Conservation (phyloP, 2,888 invertebrate species). For the Heliconius sara region DNA sequence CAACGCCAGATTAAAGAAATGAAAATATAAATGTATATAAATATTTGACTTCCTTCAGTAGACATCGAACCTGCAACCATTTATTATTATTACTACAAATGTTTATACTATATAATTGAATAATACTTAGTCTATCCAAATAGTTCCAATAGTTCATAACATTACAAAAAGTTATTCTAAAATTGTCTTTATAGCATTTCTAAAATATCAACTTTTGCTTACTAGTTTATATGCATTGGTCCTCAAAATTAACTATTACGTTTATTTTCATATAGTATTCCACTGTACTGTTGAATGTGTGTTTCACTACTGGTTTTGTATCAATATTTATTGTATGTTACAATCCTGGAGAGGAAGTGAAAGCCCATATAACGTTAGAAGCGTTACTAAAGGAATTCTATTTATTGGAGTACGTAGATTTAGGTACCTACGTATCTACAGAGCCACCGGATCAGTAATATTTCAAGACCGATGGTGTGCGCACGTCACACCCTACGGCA, state of each 20-base stretch:
- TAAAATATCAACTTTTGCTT: too few species aligned
- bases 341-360: conserved; percentile 55
- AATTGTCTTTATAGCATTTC: too few species aligned
- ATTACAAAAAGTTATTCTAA: neutral
- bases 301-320: conserved; percentile 36
- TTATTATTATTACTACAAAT: too few species aligned
- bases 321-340: conserved; percentile 12
- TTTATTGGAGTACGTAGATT: conserved; percentile 46
- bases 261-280: neutral
- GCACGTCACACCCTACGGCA: conserved; percentile 56
- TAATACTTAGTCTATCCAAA: neutral
- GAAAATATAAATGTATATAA: too few species aligned
- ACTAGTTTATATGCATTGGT: too few species aligned
- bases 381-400: conserved; percentile 44
- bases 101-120: too few species aligned
- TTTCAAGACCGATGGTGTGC: conserved; percentile 60
- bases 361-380: conserved; percentile 43
- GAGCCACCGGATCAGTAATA: conserved; percentile 63
- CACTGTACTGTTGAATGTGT: conserved; percentile 33
- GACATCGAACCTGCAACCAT: too few species aligned
- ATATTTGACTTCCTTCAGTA: too few species aligned
- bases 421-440: conserved; percentile 37
- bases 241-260: too few species aligned
- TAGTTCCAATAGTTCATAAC: neutral
- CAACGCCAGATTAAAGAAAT: too few species aligned